A percentile compares a stretch with the other conserved stretches of the same genome.
Evolutionary conservation across 2,797 vertebrate genomes (phyloP).

Genomic region (Arnoldichthys spilopterus): DNA sequence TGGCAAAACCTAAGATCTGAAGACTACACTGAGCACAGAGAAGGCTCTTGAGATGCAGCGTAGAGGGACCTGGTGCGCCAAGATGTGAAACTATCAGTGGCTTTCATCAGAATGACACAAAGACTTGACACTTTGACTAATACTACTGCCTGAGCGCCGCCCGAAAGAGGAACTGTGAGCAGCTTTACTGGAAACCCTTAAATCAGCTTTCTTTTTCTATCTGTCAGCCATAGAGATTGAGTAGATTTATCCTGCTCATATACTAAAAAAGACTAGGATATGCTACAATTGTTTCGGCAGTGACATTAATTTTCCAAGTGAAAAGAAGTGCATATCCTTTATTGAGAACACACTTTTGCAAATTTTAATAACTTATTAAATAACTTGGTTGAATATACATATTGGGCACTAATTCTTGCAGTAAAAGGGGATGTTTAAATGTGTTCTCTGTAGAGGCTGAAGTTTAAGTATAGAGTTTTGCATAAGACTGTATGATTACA

Average conservation of each 20-base stretch:
- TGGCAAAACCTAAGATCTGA: not conserved
- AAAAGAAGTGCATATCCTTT: too few relatives aligned
- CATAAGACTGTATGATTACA: too few relatives aligned
- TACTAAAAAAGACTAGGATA: not conserved
- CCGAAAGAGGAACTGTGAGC: conserved; percentile 35
- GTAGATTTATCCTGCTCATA: not conserved
- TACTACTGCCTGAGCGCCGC: not conserved
- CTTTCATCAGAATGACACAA: not conserved
- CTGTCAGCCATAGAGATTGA: not conserved
- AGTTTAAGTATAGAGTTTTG: too few relatives aligned
- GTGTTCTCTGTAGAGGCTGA: too few relatives aligned
- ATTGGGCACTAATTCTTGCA: too few relatives aligned
- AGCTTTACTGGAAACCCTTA: conserved; percentile 13
- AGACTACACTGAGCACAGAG: not conserved
- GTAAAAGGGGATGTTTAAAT: too few relatives aligned
- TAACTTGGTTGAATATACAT: too few relatives aligned
- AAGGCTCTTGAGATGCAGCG: not conserved
- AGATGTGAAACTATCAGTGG: conserved; percentile 11
- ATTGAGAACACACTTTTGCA: too few relatives aligned
- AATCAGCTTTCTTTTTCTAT: not conserved
- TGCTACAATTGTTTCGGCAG: not conserved
- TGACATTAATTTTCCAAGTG: too few relatives aligned
- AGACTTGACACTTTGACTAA: not conserved
- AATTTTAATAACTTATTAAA: too few relatives aligned
- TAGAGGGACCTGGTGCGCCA: not conserved